Percentiles rank a stretch among this genome's conserved stretches.
Evolutionary conservation across 1,140 invertebrate genomes (phyloP).

Genomic region (Penaeus vannamei): DNA sequence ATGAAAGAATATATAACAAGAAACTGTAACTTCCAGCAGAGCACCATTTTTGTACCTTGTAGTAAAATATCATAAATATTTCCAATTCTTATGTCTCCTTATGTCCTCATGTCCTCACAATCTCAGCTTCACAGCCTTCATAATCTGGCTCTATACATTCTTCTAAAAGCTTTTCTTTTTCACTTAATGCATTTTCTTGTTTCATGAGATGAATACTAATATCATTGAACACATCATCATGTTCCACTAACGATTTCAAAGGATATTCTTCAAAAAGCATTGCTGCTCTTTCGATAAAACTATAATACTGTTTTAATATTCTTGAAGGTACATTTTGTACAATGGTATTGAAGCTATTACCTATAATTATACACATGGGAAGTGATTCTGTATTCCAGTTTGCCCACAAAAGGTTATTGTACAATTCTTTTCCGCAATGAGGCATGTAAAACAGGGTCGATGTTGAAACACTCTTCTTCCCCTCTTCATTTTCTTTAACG

Average conservation of each 20-base stretch:
- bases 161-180: slow-evolving; percentile 17
- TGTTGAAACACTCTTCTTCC: slow-evolving; percentile 68
- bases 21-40: neutral
- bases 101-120: neutral
- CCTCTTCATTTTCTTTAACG: slow-evolving; percentile 68
- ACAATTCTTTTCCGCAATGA: slow-evolving; percentile 72
- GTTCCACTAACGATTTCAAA: slow-evolving; percentile 37
- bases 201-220: slow-evolving; percentile 45
- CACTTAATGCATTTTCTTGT: neutral
- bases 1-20: neutral
- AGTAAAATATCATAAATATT: neutral
- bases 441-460: slow-evolving; percentile 71
- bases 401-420: slow-evolving; percentile 72
- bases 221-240: slow-evolving; percentile 63
- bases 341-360: slow-evolving; percentile 71
- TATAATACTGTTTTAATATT: slow-evolving; percentile 57
- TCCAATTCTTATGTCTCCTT: neutral
- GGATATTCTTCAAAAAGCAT: slow-evolving; percentile 44
- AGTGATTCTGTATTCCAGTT: slow-evolving; percentile 70
- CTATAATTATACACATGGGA: slow-evolving; percentile 69
- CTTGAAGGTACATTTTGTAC: slow-evolving; percentile 48
- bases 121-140: slow-evolving; percentile 42
- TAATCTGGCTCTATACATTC: slow-evolving; percentile 48
- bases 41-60: neutral
- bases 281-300: slow-evolving; percentile 46